Evolutionary conservation across 2,888 invertebrate genomes (phyloP).

Genomic region (Nephrotoma guestfalica): DNA sequence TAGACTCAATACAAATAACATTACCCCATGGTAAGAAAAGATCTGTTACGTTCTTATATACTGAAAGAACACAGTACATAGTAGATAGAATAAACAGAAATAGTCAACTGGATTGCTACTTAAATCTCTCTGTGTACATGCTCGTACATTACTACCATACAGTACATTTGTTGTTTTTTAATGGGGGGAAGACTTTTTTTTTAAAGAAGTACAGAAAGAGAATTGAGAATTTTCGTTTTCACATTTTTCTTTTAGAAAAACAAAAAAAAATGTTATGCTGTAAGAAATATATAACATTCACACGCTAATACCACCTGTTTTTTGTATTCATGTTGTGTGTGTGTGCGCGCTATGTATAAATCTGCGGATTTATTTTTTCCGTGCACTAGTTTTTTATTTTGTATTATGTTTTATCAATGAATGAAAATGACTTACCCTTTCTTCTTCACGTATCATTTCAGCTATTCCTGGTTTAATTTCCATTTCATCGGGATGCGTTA

Average conservation of each 20-base stretch:
- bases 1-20: not conserved
- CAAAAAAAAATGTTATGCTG: not conserved
- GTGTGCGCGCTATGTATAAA: not conserved
- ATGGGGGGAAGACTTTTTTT: not conserved
- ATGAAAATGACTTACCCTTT: conserved; percentile 60
- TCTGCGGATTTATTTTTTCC: not conserved
- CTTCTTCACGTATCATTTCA: conserved; percentile 93
- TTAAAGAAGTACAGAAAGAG: not conserved
- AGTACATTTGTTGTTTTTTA: not conserved
- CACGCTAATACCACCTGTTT: not conserved
- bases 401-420: not conserved
- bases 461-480: conserved; percentile 91
- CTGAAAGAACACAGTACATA: not conserved
- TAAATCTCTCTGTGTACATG: not conserved
- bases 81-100: not conserved
- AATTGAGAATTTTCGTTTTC: not conserved
- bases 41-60: not conserved
- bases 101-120: not conserved
- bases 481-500: conserved; percentile 55
- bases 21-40: not conserved
- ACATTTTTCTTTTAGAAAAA: not conserved
- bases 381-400: not conserved
- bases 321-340: not conserved
- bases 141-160: not conserved
- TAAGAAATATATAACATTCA: not conserved